Percentiles rank a stretch among this genome's conserved stretches.
Conservation (phyloP, 1,140 invertebrate genomes). For the Eubasilissa regina region DNA sequence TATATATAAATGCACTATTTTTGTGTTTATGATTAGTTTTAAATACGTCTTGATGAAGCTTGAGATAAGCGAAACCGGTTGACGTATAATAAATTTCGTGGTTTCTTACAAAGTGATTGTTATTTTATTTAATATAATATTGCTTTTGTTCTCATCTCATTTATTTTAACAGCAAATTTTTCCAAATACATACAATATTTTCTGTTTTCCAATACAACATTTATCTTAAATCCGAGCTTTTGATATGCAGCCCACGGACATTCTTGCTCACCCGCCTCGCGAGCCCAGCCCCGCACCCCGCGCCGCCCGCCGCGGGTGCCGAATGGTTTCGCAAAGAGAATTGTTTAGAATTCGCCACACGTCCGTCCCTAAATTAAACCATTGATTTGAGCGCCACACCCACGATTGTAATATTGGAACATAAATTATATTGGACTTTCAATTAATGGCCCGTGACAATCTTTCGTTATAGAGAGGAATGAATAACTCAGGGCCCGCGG, state of each 20-base stretch:
- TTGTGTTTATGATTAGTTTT: too few relatives aligned
- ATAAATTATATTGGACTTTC: constrained; percentile 59
- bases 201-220: background rate
- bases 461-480: constrained; percentile 31
- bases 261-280: background rate
- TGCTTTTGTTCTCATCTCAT: background rate
- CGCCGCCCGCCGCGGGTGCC: too few relatives aligned
- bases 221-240: background rate
- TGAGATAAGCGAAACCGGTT: too few relatives aligned
- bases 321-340: constrained; percentile 3
- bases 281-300: too few relatives aligned
- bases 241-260: constrained; percentile 6
- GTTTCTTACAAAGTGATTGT: too few relatives aligned
- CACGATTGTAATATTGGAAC: constrained; percentile 56
- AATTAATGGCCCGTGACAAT: constrained; percentile 56
- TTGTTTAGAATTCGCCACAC: constrained; percentile 43
- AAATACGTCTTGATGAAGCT: too few relatives aligned
- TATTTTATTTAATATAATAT: too few relatives aligned
- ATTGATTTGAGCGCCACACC: constrained; percentile 57
- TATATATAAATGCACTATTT: too few relatives aligned
- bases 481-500: background rate
- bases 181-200: background rate
- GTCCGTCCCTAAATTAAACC: constrained; percentile 54
- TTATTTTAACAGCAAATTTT: background rate
- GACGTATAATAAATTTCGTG: too few relatives aligned